Conservation (phyloP, 2,888 invertebrate species). For the Operophtera brumata region DNA sequence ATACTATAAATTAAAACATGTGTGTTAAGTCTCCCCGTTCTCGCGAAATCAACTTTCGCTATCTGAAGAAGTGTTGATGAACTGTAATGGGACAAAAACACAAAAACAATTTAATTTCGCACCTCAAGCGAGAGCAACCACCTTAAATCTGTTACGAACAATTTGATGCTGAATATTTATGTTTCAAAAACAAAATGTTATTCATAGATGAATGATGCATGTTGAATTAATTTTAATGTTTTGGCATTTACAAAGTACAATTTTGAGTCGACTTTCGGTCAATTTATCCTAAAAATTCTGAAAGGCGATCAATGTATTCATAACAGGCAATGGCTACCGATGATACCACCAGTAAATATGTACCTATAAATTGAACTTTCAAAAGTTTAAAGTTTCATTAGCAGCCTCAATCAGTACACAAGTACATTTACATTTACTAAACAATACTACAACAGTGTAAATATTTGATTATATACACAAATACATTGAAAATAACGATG, state of each 20-base stretch:
- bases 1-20: too few species aligned
- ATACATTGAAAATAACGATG: conserved; percentile 14
- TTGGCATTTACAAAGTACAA: conserved; percentile 18
- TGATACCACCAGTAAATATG: conserved; percentile 6
- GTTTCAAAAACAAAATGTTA: background rate
- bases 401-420: conserved; percentile 31
- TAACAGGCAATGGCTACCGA: conserved; percentile 2
- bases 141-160: conserved; percentile 8
- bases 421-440: conserved; percentile 23
- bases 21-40: too few species aligned
- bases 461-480: conserved; percentile 25
- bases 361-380: conserved; percentile 32
- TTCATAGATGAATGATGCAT: background rate
- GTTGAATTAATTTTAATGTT: conserved; percentile 5
- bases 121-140: too few species aligned
- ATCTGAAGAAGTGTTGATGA: too few species aligned
- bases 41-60: too few species aligned
- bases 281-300: background rate
- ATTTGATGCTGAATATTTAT: background rate
- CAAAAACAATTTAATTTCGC: too few species aligned
- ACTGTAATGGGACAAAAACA: too few species aligned
- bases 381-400: conserved; percentile 25
- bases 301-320: conserved; percentile 1
- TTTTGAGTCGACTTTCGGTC: background rate
- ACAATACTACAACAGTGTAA: conserved; percentile 26